Evolutionary conservation across 2,113 vertebrate species (phyloP).

Genomic region (Gasterosteus aculeatus): DNA sequence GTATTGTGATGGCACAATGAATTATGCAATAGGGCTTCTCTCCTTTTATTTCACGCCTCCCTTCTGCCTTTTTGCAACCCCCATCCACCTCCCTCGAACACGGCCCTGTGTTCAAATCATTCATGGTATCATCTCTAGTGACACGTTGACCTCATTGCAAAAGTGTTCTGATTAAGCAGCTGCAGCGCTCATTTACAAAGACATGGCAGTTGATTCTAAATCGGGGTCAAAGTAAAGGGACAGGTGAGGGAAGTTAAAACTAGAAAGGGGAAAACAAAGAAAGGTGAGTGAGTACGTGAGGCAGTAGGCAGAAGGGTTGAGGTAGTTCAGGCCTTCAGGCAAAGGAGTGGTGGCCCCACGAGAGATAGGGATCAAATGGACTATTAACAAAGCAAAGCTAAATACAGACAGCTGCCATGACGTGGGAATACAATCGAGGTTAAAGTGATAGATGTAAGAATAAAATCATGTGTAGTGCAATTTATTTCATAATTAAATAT

Average conservation of each 20-base stretch:
- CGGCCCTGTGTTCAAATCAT: constrained; percentile 28
- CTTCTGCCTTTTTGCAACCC: constrained; percentile 32
- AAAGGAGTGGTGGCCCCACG: constrained; percentile 50
- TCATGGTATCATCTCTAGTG: constrained; percentile 31
- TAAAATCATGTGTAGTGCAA: neutral
- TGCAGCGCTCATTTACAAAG: constrained; percentile 5
- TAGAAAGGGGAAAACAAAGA: neutral
- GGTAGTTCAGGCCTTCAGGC: constrained; percentile 53
- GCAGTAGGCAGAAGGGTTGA: constrained; percentile 28
- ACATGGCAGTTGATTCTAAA: neutral
- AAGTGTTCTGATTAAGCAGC: neutral
- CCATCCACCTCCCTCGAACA: constrained; percentile 11
- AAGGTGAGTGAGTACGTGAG: constrained; percentile 11
- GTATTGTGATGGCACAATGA: constrained; percentile 39
- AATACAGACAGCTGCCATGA: neutral
- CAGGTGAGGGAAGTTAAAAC: neutral
- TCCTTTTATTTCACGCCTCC: constrained; percentile 14
- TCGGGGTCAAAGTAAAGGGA: neutral
- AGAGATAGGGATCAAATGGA: constrained; percentile 51
- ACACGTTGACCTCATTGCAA: constrained; percentile 47
- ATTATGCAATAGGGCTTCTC: constrained; percentile 47
- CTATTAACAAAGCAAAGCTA: constrained; percentile 43
- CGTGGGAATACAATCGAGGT: neutral
- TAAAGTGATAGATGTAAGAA: neutral
- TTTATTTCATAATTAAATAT: neutral